Evolutionary conservation across 2,888 invertebrate species (phyloP), one percentile per base, ranked within the genome.

Genomic region (Caenorhabditis macrosperma): DNA sequence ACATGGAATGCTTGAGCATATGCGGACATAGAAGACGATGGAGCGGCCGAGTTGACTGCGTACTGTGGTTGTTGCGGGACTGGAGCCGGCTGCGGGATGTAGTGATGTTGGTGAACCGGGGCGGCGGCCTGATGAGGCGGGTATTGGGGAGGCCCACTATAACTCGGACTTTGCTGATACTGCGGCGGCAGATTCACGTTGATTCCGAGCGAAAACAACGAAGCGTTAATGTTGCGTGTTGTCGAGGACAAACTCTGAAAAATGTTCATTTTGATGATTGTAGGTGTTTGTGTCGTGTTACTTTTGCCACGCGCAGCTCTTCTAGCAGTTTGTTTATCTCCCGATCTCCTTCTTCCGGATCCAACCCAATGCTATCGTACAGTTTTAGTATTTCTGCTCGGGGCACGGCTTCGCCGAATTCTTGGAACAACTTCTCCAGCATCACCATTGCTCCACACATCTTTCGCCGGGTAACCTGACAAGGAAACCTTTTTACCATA

Each of bases 1-100:
- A n/a, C n/a, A 24, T 55, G 38, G 48, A 61, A 61, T n/a, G 30
- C 55, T 38, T 63, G 68, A 26, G 76, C 61, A 22, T 68, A 77
- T 20, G 57, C 68, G 10, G 59, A 57, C 1, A 30, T 12, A 12
- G 48, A 6, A 9, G 55, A 41, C 3, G 15, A 17, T 30, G 52
- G 44, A n/a, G n/a, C n/a, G n/a, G n/a, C n/a, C 28, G 33, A 64
- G n/a, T 30, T 35, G 26, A 71, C 61, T 41, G 61, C 71, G 41
- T 71, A 71, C n/a, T 68, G 50, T 28, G 60, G 24, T 20, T 22
- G 7, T 9, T 30, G 30, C 2, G 38, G 7, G 15, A 12, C 38
- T 10, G 38, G 38, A 38, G 33, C 33, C 6, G 38, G 38, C 38
- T 38, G 38, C 33, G 33, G 33, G 10, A 33, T 33, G 5, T n/a